phyloP scores from a whole-genome alignment of 35 echinoderm and acorn worm genomes.

The Lytechinus variegatus region DNA sequence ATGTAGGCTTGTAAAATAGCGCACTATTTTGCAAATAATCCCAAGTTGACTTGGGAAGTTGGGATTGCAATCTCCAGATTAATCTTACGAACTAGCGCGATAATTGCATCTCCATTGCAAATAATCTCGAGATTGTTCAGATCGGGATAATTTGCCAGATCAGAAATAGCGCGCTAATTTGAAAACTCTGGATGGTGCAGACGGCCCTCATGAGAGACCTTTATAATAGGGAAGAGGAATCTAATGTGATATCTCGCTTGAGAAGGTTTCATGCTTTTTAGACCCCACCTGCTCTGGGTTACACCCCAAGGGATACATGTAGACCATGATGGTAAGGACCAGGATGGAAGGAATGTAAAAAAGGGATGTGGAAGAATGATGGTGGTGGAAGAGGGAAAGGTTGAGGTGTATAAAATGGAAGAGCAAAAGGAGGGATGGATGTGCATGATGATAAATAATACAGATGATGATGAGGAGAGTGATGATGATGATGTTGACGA shows the following conservation, averaged over 20 bases:
- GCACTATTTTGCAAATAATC: too few relatives aligned
- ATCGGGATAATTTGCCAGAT: too few relatives aligned
- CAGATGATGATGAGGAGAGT: not conserved
- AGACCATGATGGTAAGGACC: not conserved
- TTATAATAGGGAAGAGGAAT: not conserved
- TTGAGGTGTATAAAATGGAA: not conserved
- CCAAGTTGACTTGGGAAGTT: too few relatives aligned
- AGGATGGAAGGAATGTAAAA: not conserved
- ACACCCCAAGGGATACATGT: not conserved
- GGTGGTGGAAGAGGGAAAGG: not conserved
- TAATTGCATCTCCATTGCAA: too few relatives aligned
- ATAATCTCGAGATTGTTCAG: too few relatives aligned
- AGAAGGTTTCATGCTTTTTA: conserved; percentile 22
- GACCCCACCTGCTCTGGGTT: conserved; percentile 24
- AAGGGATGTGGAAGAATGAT: not conserved
- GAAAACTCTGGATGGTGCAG: too few relatives aligned
- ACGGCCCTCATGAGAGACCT: too few relatives aligned
- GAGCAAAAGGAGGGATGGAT: not conserved
- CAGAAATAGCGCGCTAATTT: too few relatives aligned
- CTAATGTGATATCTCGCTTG: not conserved
- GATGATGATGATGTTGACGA: not conserved
- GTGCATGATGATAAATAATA: not conserved
- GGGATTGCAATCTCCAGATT: too few relatives aligned
- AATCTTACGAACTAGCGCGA: too few relatives aligned
- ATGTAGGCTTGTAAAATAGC: too few relatives aligned